A percentile compares a stretch with the other conserved stretches of the same genome.
These are phyloP conservation scores for Leptatherina wallacei DNA, from an alignment of 2,797 vertebrate species.

Conservation along the genomic window DNA sequence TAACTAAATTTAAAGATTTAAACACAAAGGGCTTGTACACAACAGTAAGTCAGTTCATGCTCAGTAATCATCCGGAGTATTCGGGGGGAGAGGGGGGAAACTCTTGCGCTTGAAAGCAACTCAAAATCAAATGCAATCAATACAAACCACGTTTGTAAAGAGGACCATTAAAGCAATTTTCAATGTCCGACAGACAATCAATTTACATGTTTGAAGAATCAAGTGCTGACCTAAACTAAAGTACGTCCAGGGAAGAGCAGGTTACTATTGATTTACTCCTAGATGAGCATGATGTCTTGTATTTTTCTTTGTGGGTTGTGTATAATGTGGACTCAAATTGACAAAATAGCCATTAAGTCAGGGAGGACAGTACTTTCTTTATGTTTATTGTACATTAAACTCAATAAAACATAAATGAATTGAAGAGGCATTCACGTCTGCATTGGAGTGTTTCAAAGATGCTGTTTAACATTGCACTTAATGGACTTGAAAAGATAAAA, in stretches of 20 bases:
- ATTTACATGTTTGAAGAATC: conserved; percentile 86
- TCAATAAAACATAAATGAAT: conserved; percentile 61
- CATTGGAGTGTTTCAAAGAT: background rate
- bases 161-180: conserved; percentile 84
- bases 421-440: conserved; percentile 22
- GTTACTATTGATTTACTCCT: conserved; percentile 83
- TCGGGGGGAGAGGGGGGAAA: conserved; percentile 50
- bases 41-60: conserved; percentile 11
- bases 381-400: conserved; percentile 66
- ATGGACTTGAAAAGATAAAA: conserved; percentile 1
- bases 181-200: conserved; percentile 84
- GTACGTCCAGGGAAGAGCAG: conserved; percentile 77
- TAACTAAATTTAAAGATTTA: background rate
- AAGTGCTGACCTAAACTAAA: conserved; percentile 87
- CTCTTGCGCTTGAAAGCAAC: conserved; percentile 68
- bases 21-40: conserved; percentile 15
- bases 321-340: conserved; percentile 74
- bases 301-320: conserved; percentile 60
- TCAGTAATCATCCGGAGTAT: conserved; percentile 59
- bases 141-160: conserved; percentile 87
- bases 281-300: conserved; percentile 80
- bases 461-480: background rate
- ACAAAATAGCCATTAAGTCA: conserved; percentile 71
- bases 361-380: conserved; percentile 53
- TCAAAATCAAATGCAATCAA: conserved; percentile 84